Base-by-base conservation (phyloP, 2,888 invertebrate genomes). In the Gymnosoma rotundatum region DNA sequence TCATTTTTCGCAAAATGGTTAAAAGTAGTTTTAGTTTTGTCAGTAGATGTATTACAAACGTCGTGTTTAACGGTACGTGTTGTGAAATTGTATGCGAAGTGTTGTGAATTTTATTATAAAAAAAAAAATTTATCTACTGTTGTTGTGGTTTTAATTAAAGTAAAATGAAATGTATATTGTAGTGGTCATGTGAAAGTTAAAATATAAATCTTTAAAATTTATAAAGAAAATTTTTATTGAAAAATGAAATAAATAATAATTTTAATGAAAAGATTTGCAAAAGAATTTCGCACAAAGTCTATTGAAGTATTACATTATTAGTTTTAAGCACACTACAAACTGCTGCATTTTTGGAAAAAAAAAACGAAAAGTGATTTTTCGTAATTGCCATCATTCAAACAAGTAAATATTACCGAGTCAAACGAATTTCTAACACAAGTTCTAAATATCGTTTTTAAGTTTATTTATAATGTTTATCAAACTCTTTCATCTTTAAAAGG, bases 31-130 rank as follows among this genome's bases (percentile, higher is more conserved):
- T 69, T 84, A 84, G 84, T 84, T 88, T 88, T 87, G 89, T 88
- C 89, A 89, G 88, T 90, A 90, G 90, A 91, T 89, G 90, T 89
- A 88, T 90, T 88, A 87, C 89, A 90, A 89, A 90, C 90, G 91
- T 90, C 89, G 90, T 88, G 89, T 89, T 90, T 90, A 90, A 90
- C 90, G 90, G 90, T 90, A 90, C 90, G 90, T 87, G 88, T 89
- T 88, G 84, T 87, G 87, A 42, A 72, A 64, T 69, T 74, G 32
- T 74, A 63, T 69, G 78, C 78, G 78, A 74, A 52, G 20, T 81
- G n/a, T 42, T 45, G 69, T 75, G 67, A 42, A 61, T 66, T 58
- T 50, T 42, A 56, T 5, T 70, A 64, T 70, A 70, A 36, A 38
- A 70, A 69, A 42, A 67, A 70, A 32, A 67, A 52, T 52, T 73